Base-by-base conservation (phyloP, 2,888 invertebrate genomes). In the Melanostoma scalare region DNA sequence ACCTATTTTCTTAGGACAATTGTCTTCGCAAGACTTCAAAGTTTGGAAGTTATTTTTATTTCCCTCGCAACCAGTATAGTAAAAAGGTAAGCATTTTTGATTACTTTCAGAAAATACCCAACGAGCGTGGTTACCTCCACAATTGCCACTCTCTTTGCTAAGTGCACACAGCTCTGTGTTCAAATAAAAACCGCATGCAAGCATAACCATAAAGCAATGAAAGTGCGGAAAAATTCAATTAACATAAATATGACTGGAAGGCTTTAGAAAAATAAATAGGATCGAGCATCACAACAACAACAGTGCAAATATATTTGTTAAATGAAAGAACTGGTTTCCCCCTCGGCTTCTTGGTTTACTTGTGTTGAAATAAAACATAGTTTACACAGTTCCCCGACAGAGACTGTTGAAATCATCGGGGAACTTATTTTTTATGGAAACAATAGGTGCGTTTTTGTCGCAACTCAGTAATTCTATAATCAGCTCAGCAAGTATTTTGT, bases 21-120 rank as follows among this genome's bases (percentile, higher is more conserved):
- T 93, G 78, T 93, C 92, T 88, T 95, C 94, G 90, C 98, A 98
- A 89, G 93, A 93, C 87, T 94, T 94, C 91, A 94, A 93, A 89
- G 94, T 94, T 85, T 92, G 92, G 93, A 96, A 98, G 91, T 94
- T 95, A 92, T 98, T 98, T 88, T 92, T 94, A 92, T 98, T 98
- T 87, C 97, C 98, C 86, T 94, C 95, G 92, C 98, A 98, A 86
- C 98, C 98, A 86, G 95, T 94, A 92, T 96, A 98, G 93, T 97
- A 96, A 94, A 98, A 98, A 65, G 97, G 97, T 92, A 96, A 93
- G 93, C 98, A 99, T 86, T 96, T 93, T 92, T 96, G 95, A 91
- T 96, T 96, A 56, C 93, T 92, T 86, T 93, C 93, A 90, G 96
- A 96, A 93, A 96, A 98, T 91, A 95, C 95, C 98, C 98, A 99